Evolutionary conservation across 2,113 vertebrate genomes (phyloP), one percentile per base, ranked within the genome.

Genomic region (Triplophysa dalaica): DNA sequence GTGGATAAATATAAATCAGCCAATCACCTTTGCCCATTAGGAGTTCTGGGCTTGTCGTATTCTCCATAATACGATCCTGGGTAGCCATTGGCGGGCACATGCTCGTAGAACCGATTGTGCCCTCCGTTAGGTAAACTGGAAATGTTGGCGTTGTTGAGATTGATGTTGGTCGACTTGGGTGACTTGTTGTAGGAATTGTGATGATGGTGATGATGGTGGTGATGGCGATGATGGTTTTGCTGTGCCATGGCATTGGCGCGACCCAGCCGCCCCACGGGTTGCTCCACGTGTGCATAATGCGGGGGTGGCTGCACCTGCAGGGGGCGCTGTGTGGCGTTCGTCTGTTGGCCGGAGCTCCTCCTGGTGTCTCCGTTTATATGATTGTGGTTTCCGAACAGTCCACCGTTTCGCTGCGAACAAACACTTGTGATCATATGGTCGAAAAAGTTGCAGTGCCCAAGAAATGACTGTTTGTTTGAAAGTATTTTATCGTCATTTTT

Each of bases 121-220:
- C 93, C 96, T 82, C 95, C 96, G 1, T 96, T 96, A 87, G 93
- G 92, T 81, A 95, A 89, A 89, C 95, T 96, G 90, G 95, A 98
- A 89, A 95, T 81, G 68, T 98, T 99, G 93, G 98, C 98, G 78
- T 99, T 99, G 93, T 99, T 99, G 90, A 99, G 95, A 90, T 99
- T 99, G 93, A 95, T 96, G 91, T 99, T 99, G 86, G 96, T 98
- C 87, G 97, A 98, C 86, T 97, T 98, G 75, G 97, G 95, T 78
- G 94, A 93, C 91, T 98, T 98, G 88, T 94, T 93, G 84, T 94
- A 87, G 21, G 94, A 95, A 91, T 95, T 95, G 92, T 95, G 92
- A 82, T 94, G 94, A 85, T 95, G 90, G 83, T 95, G 95, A 79
- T 92, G 89, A 88, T 95, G 95, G 89, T 96, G 95, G 77, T 95